Percentiles rank a stretch among this genome's conserved stretches.
These are phyloP conservation scores for Callocephalon fimbriatum DNA, from an alignment of 2,113 vertebrate genomes.

Conservation along the genomic window DNA sequence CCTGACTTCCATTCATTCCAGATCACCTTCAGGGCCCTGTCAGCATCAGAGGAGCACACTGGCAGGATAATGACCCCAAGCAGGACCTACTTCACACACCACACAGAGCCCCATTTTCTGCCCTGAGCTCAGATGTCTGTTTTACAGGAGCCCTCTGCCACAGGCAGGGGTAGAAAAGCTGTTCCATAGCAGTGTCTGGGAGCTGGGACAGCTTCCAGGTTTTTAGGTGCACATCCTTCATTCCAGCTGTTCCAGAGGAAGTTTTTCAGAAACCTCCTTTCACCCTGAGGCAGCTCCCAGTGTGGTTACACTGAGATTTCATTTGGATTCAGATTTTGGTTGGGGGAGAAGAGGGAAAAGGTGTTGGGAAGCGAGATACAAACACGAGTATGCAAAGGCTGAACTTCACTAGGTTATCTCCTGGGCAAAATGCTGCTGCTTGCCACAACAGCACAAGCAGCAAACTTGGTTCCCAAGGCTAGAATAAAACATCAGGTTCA, in stretches of 20 bases:
- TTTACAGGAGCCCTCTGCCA: background rate
- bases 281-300: background rate
- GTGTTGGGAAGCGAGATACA: background rate
- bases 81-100: background rate
- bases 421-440: background rate
- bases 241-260: background rate
- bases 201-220: background rate
- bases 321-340: background rate
- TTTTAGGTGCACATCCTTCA: background rate
- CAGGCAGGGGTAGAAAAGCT: background rate
- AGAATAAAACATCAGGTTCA: background rate
- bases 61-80: background rate
- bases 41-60: background rate
- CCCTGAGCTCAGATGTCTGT: background rate
- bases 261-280: background rate
- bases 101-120: background rate
- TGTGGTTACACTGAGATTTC: background rate
- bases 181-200: background rate
- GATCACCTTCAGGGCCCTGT: background rate
- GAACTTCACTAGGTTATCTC: background rate
- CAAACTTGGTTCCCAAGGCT: background rate
- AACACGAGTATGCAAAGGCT: fast-evolving
- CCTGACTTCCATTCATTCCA: background rate
- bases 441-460: background rate
- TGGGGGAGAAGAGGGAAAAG: background rate